Evolutionary conservation across 2,113 vertebrate species (phyloP), one percentile per base, ranked within the genome.

Genomic region (Gavia stellata): DNA sequence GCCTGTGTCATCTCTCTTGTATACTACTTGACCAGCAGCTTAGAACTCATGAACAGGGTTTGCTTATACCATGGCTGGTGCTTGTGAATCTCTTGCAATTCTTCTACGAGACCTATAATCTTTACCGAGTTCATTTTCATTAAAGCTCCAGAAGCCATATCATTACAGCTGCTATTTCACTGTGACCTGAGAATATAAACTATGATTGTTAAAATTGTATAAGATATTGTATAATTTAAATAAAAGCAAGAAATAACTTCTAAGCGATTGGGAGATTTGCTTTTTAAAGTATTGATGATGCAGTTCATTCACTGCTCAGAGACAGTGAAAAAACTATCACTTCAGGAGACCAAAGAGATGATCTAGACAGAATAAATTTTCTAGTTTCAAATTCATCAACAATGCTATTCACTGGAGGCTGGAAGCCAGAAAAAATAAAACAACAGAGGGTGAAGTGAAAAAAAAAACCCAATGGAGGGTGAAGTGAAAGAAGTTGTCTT

Each of bases 31-130:
- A 25, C 36, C 79, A 52, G 25, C 49, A 63, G 61, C 36, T 62
- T 62, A 38, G 61, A 62, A 2, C 36, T 79, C 1, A 0, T 52
- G 36, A 40, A 5, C 2, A 2, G 47, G 49, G 33, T 59, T 65
- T 74, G 19, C 31, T 70, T 29, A 21, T 70, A 29, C 44, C 50
- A 31, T 1, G 14, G 61, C 33, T 50, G 4, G 3, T 33, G 28
- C 45, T 44, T 55, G n/a, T 20, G n/a, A 55, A 71, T 28, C 14
- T 80, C 38, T 47, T 53, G 16, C 38, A 12, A 3, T 49, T 92
- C 34, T 65, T 38, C 50, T 81, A 31, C 2, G 8, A 61, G 17
- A 38, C 13, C 28, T 49, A 31, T 31, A 59, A 28, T 45, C 34
- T 47, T 38, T 47, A 29, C 16, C 33, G 45, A 50, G 25, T 36